Base-by-base conservation (phyloP, 1,140 invertebrate genomes). In the Steinernema feltiae region DNA sequence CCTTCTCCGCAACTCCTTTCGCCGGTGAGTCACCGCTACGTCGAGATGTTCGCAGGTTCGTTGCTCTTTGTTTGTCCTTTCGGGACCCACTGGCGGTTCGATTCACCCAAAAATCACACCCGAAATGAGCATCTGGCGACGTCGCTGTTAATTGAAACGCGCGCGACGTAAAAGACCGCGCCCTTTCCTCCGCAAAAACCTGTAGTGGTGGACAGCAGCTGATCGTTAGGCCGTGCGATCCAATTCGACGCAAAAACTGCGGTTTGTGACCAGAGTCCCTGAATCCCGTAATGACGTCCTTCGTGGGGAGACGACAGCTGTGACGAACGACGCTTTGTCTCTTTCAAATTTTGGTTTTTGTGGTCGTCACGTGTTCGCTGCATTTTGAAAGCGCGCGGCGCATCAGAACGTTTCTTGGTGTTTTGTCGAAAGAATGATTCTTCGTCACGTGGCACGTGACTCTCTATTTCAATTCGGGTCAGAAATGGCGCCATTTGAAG, bases 201-300 rank as follows among this genome's bases (percentile, higher is more conserved):
- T 63, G 53, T 63, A 63, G 53, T 3, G 15, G 53, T 41, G 35
- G 35, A 41, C 35, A 63, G 53, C 53, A 63, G 53, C 53, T 63
- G 53, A 63, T 63, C 53, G 53, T 63, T 15, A n/a, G 24, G 35
- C 35, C 35, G 18, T 18, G 35, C 35, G 35, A 41, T 41, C 35
- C 35, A 41, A 63, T 63, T 27, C 53, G 53, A 27, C 53, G 53
- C 12, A 63, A 63, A 63, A 63, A 63, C 24, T 7, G 53, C 53
- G 53, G 15, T 63, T 63, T 63, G n/a, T 63, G 53, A 63, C 53
- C 53, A 63, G 12, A 15, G 24, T 63, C 12, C 53, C 53, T 21
- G 53, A 15, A 3, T 15, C 53, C 24, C 53, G 7, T 63, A 63
- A 63, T 63, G 53, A 63, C 53, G 24, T 27, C 7, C 53, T 27